These are phyloP conservation scores for Hippocampus zosterae DNA, from an alignment of 2,113 vertebrate species.

Conservation along the genomic window DNA sequence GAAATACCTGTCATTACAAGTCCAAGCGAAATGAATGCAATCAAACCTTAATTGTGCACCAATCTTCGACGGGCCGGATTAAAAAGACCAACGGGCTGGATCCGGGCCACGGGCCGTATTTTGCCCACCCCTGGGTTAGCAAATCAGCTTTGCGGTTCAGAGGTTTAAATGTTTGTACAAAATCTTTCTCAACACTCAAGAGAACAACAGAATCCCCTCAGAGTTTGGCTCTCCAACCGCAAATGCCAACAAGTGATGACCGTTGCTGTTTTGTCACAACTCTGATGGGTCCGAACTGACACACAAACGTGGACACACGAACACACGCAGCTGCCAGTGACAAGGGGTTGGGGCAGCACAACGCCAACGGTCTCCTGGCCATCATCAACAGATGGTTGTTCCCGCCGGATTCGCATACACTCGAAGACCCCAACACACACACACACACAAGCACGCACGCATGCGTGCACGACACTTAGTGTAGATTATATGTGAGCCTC, in stretches of 20 bases:
- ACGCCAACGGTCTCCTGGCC: slow-evolving; percentile 50
- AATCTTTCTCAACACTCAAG: background rate
- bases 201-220: no score
- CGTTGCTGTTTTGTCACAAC: slow-evolving; percentile 37
- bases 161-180: background rate
- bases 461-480: background rate
- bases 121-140: no score
- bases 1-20: no score
- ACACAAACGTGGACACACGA: slow-evolving; percentile 17
- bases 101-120: no score
- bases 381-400: slow-evolving; percentile 65
- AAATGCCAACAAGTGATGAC: slow-evolving; percentile 58
- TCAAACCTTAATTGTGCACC: no score
- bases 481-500: background rate
- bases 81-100: no score
- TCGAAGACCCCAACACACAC: slow-evolving; percentile 10
- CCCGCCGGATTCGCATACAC: slow-evolving; percentile 23
- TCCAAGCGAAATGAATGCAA: no score
- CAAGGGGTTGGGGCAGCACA: slow-evolving; percentile 43
- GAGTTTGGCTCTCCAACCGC: background rate
- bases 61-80: no score
- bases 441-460: slow-evolving; percentile 2
- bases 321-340: slow-evolving; percentile 64
- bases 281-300: slow-evolving; percentile 26
- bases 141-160: no score